Evolutionary conservation across 2,113 vertebrate species (phyloP).

Genomic region (Microtus richardsoni): DNA sequence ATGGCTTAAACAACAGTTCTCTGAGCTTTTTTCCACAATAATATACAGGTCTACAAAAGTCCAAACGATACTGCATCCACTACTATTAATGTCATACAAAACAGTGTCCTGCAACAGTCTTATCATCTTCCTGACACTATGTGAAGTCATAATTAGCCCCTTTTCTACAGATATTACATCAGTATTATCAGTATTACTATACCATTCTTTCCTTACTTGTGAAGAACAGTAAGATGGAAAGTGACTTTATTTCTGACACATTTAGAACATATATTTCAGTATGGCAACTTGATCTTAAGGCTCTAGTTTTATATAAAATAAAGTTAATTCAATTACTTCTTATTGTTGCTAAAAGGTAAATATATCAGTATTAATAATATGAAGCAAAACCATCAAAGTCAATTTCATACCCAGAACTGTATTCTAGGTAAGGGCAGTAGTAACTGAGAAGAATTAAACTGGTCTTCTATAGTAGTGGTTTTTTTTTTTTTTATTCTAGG

Average conservation of each 20-base stretch:
- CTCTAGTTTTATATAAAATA: not conserved
- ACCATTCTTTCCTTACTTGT: not conserved
- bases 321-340: not conserved
- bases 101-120: not conserved
- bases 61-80: not conserved
- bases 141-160: not conserved
- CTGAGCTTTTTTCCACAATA: not conserved
- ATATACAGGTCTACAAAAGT: not conserved
- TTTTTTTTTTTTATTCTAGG: constrained; percentile 36
- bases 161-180: not conserved
- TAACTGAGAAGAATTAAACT: constrained; percentile 23
- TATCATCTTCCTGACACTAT: not conserved
- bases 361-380: constrained; percentile 23
- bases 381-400: not conserved
- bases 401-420: constrained; percentile 18
- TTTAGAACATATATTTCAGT: not conserved
- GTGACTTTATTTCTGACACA: not conserved
- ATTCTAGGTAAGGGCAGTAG: not conserved
- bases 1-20: not conserved
- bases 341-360: constrained; percentile 1
- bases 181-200: not conserved
- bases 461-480: not conserved
- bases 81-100: not conserved
- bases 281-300: constrained; percentile 3
- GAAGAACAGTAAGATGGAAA: not conserved